phyloP scores from a whole-genome alignment of 2,797 vertebrate genomes.

The Carcharodon carcharias region DNA sequence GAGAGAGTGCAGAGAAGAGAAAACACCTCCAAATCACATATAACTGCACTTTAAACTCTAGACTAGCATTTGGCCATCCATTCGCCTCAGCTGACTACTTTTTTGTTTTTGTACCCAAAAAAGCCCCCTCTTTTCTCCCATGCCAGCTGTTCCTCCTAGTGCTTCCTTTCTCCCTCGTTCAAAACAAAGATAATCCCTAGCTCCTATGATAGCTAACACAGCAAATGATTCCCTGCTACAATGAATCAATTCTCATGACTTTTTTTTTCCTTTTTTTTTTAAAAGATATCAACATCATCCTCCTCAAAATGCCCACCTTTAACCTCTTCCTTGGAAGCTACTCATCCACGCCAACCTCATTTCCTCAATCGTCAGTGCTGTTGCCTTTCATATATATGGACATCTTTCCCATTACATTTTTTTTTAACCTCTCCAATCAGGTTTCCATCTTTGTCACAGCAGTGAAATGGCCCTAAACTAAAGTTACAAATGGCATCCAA shows the following conservation, averaged over 20 bases:
- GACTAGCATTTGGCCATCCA: no score
- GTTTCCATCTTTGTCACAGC: not conserved
- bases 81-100: no score
- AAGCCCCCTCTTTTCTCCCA: not conserved
- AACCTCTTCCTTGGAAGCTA: not conserved
- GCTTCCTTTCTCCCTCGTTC: no score
- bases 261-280: not conserved
- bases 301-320: not conserved
- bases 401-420: not conserved
- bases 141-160: not conserved
- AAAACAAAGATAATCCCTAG: not conserved
- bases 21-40: no score
- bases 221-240: not conserved
- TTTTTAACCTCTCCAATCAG: not conserved
- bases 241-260: not conserved
- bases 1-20: no score
- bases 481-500: not conserved
- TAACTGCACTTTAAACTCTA: no score
- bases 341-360: not conserved
- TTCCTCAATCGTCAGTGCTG: not conserved
- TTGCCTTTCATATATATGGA: not conserved
- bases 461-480: not conserved
- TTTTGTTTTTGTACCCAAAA: not conserved
- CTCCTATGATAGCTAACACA: not conserved
- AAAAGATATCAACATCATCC: not conserved